Evolutionary conservation across 1,140 invertebrate genomes (phyloP).

Genomic region (Hyposmocoma kahamanoa): DNA sequence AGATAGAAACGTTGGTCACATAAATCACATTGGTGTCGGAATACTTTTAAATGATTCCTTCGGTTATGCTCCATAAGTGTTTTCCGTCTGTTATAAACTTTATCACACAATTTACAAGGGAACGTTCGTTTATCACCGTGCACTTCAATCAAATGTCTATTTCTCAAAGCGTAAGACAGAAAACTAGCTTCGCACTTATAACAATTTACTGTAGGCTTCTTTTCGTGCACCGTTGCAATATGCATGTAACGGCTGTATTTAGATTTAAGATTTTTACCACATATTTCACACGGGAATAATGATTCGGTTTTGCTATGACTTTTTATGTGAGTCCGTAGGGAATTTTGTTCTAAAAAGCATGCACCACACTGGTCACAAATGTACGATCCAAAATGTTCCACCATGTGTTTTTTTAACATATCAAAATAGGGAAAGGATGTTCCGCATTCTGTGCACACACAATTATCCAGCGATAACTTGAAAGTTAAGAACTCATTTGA

Average conservation of each 20-base stretch:
- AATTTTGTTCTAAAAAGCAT: conserved; percentile 47
- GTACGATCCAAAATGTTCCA: conserved; percentile 53
- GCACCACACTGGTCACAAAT: conserved; percentile 58
- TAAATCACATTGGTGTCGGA: conserved; percentile 51
- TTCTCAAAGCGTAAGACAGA: conserved; percentile 45
- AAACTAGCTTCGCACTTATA: conserved; percentile 58
- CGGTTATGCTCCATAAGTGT: conserved; percentile 57
- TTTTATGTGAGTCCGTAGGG: conserved; percentile 47
- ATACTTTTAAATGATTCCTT: conserved; percentile 53
- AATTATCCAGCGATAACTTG: conserved; percentile 24
- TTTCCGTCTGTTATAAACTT: conserved; percentile 57
- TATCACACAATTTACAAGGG: conserved; percentile 55
- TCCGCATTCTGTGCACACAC: conserved; percentile 34
- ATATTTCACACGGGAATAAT: conserved; percentile 52
- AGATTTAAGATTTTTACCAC: conserved; percentile 56
- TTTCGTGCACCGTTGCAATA: conserved; percentile 49
- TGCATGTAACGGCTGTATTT: conserved; percentile 54
- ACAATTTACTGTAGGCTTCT: conserved; percentile 53
- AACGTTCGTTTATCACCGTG: conserved; percentile 56
- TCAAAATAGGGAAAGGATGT: conserved; percentile 46
- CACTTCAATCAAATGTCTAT: conserved; percentile 50
- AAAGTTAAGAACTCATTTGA: conserved; percentile 38
- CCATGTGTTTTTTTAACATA: conserved; percentile 54
- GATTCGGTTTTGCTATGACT: conserved; percentile 45
- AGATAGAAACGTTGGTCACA: conserved; percentile 57